Base-by-base conservation (phyloP, 2,888 invertebrate genomes). In the Papilio protenor region DNA sequence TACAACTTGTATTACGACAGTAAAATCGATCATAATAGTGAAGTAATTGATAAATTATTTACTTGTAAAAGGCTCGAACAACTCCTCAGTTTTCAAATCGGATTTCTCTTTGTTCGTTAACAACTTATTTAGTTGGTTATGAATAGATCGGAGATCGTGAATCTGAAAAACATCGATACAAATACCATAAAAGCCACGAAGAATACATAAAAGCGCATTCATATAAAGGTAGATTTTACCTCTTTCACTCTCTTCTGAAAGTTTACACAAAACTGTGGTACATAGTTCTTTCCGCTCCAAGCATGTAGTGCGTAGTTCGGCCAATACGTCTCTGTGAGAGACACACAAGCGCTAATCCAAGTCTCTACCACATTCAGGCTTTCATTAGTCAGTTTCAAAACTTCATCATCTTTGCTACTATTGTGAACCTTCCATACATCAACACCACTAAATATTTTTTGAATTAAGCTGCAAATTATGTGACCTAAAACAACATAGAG, bases 241-340 rank as follows among this genome's bases (percentile, higher is more conserved):
- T 97, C 96, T 90, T 96, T 95, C n/a, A 98, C 88, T 82, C 97
- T 92, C 21, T 91, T 90, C 71, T 95, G 92, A 85, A 97, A 96
- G 81, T 95, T 96, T 12, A 94, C 87, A 80, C 97, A 95, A 85
- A 96, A 96, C 64, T 92, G 90, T 10, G 98, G 97, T 11, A 96
- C 92, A 87, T 97, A 97, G 6, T 96, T 95, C 18, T 96, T 95
- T 0, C 97, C 98, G 83, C 96, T 96, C 99, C 99, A 99, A 0
- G 96, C 96, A 90, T 99, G 98, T 57, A 97, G 95, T 0, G 96
- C 96, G 85, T 98, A 98, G 89, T 98, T 97, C 0, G 98, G 98
- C 99, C 99, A 99, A 89, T 98, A 98, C 33, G 98, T 96, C 40
- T 96, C 96, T 0, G 99, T 99, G 66, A 99, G 94, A 33, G 98